Percentiles rank a stretch among this genome's conserved stretches.
phyloP scores from a whole-genome alignment of 2,888 invertebrate species.

The Trichacis sp. region DNA sequence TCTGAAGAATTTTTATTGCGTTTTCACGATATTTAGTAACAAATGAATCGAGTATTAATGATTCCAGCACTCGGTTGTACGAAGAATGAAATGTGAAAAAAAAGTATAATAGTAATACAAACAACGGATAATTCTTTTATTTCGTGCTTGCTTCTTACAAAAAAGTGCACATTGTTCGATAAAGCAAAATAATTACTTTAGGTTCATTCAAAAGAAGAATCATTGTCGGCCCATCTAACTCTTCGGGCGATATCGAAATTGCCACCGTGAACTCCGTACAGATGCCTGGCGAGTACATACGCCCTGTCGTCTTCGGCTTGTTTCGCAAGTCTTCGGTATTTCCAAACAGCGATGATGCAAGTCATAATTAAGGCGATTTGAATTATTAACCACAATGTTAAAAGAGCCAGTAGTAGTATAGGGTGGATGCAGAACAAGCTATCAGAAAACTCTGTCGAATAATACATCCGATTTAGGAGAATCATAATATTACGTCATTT shows the following conservation, averaged over 20 bases:
- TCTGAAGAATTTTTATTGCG: no score
- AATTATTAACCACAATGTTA: slow-evolving; percentile 75
- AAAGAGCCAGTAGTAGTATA: slow-evolving; percentile 75
- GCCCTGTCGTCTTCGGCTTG: slow-evolving; percentile 63
- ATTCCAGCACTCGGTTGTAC: no score
- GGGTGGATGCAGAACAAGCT: slow-evolving; percentile 76
- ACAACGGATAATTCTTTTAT: no score
- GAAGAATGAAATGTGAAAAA: no score
- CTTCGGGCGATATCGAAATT: slow-evolving; percentile 62
- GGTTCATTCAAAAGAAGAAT: slow-evolving; percentile 8
- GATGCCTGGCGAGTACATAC: slow-evolving; percentile 59
- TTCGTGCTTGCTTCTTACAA: no score
- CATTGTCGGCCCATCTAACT: slow-evolving; percentile 64
- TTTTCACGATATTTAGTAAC: no score
- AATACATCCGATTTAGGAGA: no score
- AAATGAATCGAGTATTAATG: no score
- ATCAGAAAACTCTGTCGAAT: slow-evolving; percentile 55
- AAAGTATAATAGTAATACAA: no score
- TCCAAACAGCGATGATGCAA: slow-evolving; percentile 71
- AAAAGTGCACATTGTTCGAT: no score
- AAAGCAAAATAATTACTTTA: no score
- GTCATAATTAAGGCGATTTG: slow-evolving; percentile 72
- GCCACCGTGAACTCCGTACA: slow-evolving; percentile 63
- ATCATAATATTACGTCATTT: no score
- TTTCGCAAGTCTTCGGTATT: slow-evolving; percentile 66